Conservation (phyloP, 2,797 vertebrate genomes). For the Siniperca undulata region DNA sequence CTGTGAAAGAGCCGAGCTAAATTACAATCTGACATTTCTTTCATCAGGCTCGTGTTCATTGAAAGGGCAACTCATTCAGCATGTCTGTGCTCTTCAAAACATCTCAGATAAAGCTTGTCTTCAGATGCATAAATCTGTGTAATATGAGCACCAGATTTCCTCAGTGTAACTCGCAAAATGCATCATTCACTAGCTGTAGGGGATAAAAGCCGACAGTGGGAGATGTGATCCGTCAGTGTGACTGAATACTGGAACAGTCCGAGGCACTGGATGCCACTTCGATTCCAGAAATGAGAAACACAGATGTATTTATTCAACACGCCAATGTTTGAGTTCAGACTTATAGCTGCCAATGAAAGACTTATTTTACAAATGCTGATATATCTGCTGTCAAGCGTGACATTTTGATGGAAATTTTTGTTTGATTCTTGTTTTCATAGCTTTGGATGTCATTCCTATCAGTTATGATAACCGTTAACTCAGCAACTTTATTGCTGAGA, state of each 20-base stretch:
- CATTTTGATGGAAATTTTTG: neutral
- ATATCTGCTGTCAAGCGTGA: neutral
- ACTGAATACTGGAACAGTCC: slow-evolving; percentile 42
- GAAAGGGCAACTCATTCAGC: slow-evolving; percentile 61
- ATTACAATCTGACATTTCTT: slow-evolving; percentile 71
- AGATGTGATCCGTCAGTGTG: slow-evolving; percentile 58
- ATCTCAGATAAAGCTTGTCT: slow-evolving; percentile 63
- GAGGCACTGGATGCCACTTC: slow-evolving; percentile 32
- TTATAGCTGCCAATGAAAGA: slow-evolving; percentile 22
- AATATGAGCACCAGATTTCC: slow-evolving; percentile 60
- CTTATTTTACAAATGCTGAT: slow-evolving; percentile 14
- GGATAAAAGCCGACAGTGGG: slow-evolving; percentile 47
- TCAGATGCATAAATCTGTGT: slow-evolving; percentile 72
- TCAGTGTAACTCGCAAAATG: slow-evolving; percentile 38
- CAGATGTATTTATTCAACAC: slow-evolving; percentile 48
- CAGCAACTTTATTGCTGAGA: neutral
- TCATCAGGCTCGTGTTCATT: slow-evolving; percentile 64
- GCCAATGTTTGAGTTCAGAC: slow-evolving; percentile 13
- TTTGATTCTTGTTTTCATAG: neutral
- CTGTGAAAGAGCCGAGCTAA: slow-evolving; percentile 46
- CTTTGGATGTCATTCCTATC: neutral
- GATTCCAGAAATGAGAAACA: slow-evolving; percentile 50
- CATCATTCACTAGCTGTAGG: slow-evolving; percentile 59
- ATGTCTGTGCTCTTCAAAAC: slow-evolving; percentile 63
- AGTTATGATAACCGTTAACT: neutral